Conservation (phyloP, 2,888 invertebrate genomes). For the Alviniconcha strummeri region DNA sequence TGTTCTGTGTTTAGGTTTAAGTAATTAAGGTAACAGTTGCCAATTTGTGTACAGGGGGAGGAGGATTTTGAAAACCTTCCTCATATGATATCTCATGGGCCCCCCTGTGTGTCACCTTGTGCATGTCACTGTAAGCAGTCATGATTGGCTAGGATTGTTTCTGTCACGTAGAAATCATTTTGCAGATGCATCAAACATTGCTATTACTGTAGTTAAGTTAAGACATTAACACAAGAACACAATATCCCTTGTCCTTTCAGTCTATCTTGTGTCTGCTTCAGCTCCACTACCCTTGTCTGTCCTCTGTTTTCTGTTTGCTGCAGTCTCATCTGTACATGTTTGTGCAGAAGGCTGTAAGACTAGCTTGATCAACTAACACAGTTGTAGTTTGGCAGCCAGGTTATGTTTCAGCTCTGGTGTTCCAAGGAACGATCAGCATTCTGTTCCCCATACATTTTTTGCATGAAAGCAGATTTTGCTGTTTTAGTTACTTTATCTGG, state of each 20-base stretch:
- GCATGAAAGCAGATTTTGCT: constrained; percentile 6
- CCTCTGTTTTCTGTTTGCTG: constrained; percentile 15
- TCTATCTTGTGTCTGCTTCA: background rate
- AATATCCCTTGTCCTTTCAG: constrained; percentile 1
- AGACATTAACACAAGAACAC: constrained; percentile 15
- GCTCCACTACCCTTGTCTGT: background rate
- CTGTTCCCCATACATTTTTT: too few relatives aligned
- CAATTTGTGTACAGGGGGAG: constrained; percentile 22
- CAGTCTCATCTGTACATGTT: background rate
- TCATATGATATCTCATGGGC: background rate
- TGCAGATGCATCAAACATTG: constrained; percentile 18
- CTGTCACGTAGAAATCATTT: constrained; percentile 27
- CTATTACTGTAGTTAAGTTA: background rate
- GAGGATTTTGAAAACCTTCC: constrained; percentile 26
- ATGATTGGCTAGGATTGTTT: constrained; percentile 27
- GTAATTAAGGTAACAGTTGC: background rate
- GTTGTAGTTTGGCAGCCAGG: too few relatives aligned
- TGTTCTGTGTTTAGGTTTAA: constrained; percentile 35
- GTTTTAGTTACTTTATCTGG: background rate
- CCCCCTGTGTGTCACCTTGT: constrained; percentile 28
- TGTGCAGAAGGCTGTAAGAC: too few relatives aligned
- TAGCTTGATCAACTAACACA: too few relatives aligned
- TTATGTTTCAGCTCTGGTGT: too few relatives aligned
- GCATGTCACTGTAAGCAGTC: constrained; percentile 30
- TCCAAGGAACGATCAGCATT: too few relatives aligned